phyloP scores from a whole-genome alignment of 2,888 invertebrate genomes.

The Orchestes rusci region DNA sequence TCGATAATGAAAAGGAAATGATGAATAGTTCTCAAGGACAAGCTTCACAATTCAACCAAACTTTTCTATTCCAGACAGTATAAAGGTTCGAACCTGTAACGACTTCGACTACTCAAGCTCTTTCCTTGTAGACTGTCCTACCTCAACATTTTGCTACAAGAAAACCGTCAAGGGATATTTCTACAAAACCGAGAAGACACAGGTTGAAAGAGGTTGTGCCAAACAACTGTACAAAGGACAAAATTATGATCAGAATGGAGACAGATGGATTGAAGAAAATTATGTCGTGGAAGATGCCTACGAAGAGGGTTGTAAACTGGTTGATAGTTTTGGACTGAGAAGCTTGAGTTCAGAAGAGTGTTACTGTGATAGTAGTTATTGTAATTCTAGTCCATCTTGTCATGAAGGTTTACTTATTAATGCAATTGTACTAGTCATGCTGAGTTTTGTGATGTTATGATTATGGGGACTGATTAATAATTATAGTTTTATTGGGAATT shows the following conservation, averaged over 20 bases:
- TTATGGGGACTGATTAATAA: no score
- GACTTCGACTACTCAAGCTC: conserved; percentile 24
- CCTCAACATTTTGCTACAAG: conserved; percentile 27
- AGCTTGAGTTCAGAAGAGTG: conserved; percentile 24
- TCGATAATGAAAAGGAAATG: no score
- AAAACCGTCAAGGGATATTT: conserved; percentile 19
- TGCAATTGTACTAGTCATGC: no score
- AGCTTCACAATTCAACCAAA: no score
- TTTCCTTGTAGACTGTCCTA: conserved; percentile 25
- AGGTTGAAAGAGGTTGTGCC: conserved; percentile 28
- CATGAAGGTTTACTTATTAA: no score
- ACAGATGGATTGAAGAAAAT: conserved; percentile 16
- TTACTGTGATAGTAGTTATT: conserved; percentile 26
- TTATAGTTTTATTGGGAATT: no score
- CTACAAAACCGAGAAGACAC: conserved; percentile 12
- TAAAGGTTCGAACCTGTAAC: conserved; percentile 24
- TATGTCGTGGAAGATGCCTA: conserved; percentile 23
- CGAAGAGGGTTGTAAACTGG: conserved; percentile 20
- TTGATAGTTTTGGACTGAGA: conserved; percentile 19
- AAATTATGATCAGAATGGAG: conserved; percentile 11
- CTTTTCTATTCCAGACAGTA: no score
- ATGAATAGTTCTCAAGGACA: no score
- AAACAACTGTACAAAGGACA: conserved; percentile 22
- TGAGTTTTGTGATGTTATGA: no score
- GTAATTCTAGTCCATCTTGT: conserved; percentile 26